Base-by-base conservation (phyloP, 2,113 vertebrate genomes). In the Phylloscopus trochiloides region DNA sequence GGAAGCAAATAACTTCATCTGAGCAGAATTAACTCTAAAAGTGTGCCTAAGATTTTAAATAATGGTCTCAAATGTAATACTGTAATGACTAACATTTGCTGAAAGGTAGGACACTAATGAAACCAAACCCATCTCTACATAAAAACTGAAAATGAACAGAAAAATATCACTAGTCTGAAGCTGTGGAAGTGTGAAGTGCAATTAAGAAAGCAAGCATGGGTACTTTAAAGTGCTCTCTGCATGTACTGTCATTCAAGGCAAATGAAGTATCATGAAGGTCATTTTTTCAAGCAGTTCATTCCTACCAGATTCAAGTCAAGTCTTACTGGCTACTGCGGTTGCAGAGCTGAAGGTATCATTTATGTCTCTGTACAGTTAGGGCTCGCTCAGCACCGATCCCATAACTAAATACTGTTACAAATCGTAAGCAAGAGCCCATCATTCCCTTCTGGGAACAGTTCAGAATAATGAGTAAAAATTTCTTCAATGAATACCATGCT, bases 11-110 rank as follows among this genome's bases (percentile, higher is more conserved):
- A 73, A 84, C 74, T 91, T 91, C 6, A 91, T 94, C 74, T 91
- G 83, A 93, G 38, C 79, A 91, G 79, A 94, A 93, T 91, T 85
- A 96, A 86, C 87, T 92, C 62, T 74, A 61, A 34, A 71, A 76
- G 45, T 14, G 14, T 50, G 43, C 36, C 55, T 62, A 47, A 47
- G 29, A 24, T 68, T 81, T 89, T 61, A 91, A 92, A 57, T 57
- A 81, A 71, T 0, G 1, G 32, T 89, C 65, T 91, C 17, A 47
- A 81, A 58, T 68, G 26, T 32, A 70, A 51, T 29, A 54, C 12
- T 61, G 11, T 42, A 65, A 79, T 14, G 13, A 79, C 50, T 61
- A 93, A 50, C 8, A 54, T 38, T 86, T 0, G 0, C 21, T 88
- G n/a, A 51, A 77, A 86, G 18, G 58, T 18, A 75, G 6, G 12